Evolutionary conservation across 2,797 vertebrate genomes (phyloP).

Genomic region (Chaetodon trifasciatus): DNA sequence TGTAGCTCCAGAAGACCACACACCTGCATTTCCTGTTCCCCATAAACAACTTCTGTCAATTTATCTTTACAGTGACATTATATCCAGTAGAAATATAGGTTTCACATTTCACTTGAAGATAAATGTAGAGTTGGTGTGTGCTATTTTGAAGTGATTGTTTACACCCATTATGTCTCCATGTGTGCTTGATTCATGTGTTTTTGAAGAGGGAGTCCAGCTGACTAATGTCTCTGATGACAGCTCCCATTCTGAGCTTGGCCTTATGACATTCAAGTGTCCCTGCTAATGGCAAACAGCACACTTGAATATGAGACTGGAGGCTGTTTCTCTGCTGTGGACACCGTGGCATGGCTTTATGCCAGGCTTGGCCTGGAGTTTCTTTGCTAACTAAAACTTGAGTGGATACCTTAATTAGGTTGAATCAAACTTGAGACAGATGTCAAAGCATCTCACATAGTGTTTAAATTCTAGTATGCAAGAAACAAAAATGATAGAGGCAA

Average conservation of each 20-base stretch:
- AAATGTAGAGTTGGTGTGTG: constrained; percentile 4
- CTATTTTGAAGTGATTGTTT: constrained; percentile 45
- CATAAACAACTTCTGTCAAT: neutral
- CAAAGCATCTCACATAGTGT: no score
- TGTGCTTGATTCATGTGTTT: constrained; percentile 55
- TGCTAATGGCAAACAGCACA: constrained; percentile 43
- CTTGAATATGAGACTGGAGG: constrained; percentile 2
- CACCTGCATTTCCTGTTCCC: constrained; percentile 1
- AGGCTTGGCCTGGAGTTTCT: neutral
- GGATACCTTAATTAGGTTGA: neutral
- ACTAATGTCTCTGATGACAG: constrained; percentile 58
- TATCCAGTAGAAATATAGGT: neutral
- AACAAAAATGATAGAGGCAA: no score
- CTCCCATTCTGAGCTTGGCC: constrained; percentile 47
- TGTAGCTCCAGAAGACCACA: neutral
- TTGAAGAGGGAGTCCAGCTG: constrained; percentile 24
- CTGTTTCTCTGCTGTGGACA: constrained; percentile 6
- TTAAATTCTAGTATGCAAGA: no score
- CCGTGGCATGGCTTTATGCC: neutral
- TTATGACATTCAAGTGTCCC: constrained; percentile 50
- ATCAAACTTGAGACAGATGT: neutral
- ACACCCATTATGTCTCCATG: constrained; percentile 27
- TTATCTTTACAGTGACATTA: neutral
- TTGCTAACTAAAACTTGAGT: neutral
- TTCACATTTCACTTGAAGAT: constrained; percentile 27